Base-by-base conservation (phyloP, 2,797 vertebrate species). In the Clamator glandarius region DNA sequence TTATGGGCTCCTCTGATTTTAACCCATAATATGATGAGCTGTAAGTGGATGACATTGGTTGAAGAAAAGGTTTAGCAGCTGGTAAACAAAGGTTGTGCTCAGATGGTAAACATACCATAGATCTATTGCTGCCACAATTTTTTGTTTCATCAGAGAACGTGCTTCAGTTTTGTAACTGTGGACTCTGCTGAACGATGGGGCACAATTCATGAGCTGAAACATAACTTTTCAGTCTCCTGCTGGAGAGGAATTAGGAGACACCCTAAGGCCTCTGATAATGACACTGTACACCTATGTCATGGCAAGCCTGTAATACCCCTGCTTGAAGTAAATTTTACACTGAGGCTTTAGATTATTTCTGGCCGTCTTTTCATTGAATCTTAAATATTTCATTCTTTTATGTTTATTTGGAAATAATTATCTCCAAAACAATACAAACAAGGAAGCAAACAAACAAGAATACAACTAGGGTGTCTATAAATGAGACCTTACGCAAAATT, bases 401-500 rank as follows among this genome's bases (percentile, higher is more conserved):
- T 81, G 35, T 48, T 82, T 92, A 46, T 93, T 90, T 95, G 80
- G 48, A 88, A 87, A 79, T 59, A 93, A 85, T 85, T 76, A 35
- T 73, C 59, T 89, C 36, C 63, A 68, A 81, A 95, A 85, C 69
- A 84, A 81, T 84, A 39, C 62, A 58, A 89, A 62, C n/a, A 62
- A 89, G 46, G 33, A 87, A 89, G 51, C 46, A 84, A 83, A 89
- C 50, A 83, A 82, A 59, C 33, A 77, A 74, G 44, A 92, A 79
- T 66, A 87, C 9, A 63, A 44, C 73, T 52, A 17, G 36, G 18
- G 48, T 66, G 25, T 79, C 91, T 88, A 63, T 82, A 92, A 92
- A 88, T 84, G 85, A 95, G 95, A 89, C 70, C 48, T 92, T 81
- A 76, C 90, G 73, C 55, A n/a, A 92, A 84, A 66, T 55, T 91